Base-by-base conservation (phyloP, 2,113 vertebrate species). In the Junco hyemalis region DNA sequence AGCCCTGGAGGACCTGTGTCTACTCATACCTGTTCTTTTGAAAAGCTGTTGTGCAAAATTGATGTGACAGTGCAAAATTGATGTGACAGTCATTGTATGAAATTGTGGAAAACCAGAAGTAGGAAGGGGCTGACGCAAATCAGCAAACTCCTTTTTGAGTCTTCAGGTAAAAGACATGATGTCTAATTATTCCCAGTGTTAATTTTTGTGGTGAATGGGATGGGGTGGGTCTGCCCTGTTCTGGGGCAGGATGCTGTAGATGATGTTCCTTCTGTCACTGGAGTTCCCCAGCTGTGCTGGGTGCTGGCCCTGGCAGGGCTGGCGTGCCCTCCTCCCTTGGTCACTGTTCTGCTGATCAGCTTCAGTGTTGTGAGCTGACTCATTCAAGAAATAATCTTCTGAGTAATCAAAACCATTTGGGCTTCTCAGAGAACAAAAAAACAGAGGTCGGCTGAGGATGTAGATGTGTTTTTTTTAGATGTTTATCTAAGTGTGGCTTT, bases 321-420 rank as follows among this genome's bases (percentile, higher is more conserved):
- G 65, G 20, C 33, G 65, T 65, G 33, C 51, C 44, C 15, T 10
- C 38, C 29, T 72, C 35, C 90, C 38, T 31, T 23, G 10, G 8
- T 47, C 63, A 13, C 59, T n/a, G n/a, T 61, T 94, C 45, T 84
- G 47, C 72, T 53, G 8, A 42, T 60, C 26, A 53, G 57, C 47
- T 29, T 31, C 40, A 18, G 42, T n/a, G 26, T 10, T 86, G 23
- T 40, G 50, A 70, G 59, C 42, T 90, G 90, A 74, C 59, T 92
- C 64, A 73, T 68, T 86, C 51, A 80, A 77, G 29, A 51, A 82
- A 42, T 59, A 31, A 21, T 69, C 25, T 57, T 70, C 38, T 29
- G 85, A 83, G 60, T 78, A 56, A 92, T 74, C 42, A 88, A 71
- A 96, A 68, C 23, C 40, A 61, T 88, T 71, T 85, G 38, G 64